Evolutionary conservation across 2,888 invertebrate genomes (phyloP).

Genomic region (Dasysyrphus albostriatus): DNA sequence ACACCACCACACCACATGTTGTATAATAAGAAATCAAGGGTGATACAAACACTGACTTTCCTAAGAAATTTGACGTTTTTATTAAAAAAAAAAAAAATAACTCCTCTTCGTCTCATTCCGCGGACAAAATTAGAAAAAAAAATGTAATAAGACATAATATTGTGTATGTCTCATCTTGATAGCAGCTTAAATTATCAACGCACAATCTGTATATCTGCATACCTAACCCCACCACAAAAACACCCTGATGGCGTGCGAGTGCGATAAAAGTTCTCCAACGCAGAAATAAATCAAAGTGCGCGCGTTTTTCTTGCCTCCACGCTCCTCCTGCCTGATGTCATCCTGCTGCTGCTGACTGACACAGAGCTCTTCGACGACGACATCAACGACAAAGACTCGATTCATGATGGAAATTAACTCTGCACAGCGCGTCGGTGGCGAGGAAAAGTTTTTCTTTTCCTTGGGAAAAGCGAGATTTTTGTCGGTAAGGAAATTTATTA

Average conservation of each 20-base stretch:
- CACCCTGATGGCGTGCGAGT: conserved; percentile 54
- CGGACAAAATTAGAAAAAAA: conserved; percentile 27
- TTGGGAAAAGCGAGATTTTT: conserved; percentile 54
- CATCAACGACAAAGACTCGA: conserved; percentile 33
- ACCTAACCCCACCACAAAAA: conserved; percentile 21
- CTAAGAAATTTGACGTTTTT: conserved; percentile 52
- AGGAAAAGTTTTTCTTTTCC: conserved; percentile 56
- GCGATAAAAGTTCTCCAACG: conserved; percentile 68
- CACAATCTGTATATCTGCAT: conserved; percentile 61
- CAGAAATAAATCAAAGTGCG: conserved; percentile 70
- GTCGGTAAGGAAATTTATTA: conserved; percentile 67
- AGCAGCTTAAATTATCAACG: conserved; percentile 61
- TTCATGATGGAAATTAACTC: conserved; percentile 64
- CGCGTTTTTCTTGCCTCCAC: conserved; percentile 5
- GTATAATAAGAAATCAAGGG: conserved; percentile 46
- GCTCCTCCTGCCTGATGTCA: background rate
- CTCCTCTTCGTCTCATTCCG: conserved; percentile 14
- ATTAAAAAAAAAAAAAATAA: background rate
- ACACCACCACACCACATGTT: conserved; percentile 51
- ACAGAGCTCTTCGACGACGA: conserved; percentile 4
- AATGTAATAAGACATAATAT: conserved; percentile 56
- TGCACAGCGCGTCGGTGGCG: background rate
- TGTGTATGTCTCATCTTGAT: conserved; percentile 64
- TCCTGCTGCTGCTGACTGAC: background rate
- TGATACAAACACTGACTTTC: conserved; percentile 53